A percentile compares a stretch with the other conserved stretches of the same genome.
Conservation (phyloP, 2,113 vertebrate species). For the Microcebus tavaratra region DNA sequence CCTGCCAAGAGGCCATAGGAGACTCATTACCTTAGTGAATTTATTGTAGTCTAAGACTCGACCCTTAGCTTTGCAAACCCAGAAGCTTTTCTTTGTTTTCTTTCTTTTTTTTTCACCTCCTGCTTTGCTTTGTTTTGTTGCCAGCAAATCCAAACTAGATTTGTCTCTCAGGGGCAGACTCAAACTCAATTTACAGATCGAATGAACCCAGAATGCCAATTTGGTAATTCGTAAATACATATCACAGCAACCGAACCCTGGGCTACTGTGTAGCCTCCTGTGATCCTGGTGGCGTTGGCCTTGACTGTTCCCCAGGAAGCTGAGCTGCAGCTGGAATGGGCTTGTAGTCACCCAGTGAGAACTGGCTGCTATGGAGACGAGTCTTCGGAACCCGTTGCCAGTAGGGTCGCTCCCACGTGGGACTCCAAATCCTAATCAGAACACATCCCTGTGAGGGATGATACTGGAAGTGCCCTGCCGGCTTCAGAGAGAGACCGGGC, state of each 20-base stretch:
- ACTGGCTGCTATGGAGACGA: not conserved
- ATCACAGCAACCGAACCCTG: not conserved
- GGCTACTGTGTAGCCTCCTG: rapidly evolving
- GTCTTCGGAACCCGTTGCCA: too few relatives aligned
- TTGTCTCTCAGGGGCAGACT: not conserved
- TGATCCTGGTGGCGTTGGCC: not conserved
- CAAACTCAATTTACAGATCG: not conserved
- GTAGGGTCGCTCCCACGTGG: rapidly evolving
- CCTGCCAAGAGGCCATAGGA: not conserved
- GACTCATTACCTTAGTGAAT: not conserved
- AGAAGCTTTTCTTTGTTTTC: not conserved
- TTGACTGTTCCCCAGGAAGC: not conserved
- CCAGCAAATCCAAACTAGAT: not conserved
- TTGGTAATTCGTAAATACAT: not conserved
- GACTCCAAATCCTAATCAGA: too few relatives aligned
- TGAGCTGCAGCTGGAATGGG: rapidly evolving
- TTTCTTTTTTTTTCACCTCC: rapidly evolving
- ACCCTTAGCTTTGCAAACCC: not conserved
- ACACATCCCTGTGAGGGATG: rapidly evolving
- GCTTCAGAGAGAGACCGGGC: not conserved
- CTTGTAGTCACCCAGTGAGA: rapidly evolving
- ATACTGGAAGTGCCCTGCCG: not conserved
- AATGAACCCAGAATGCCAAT: not conserved
- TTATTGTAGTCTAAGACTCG: not conserved
- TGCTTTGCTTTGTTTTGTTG: not conserved